These are phyloP conservation scores for Turritopsis rubra DNA, from an alignment of 30 jellyfish, hydroid and myxozoan genomes.

Conservation along the genomic window DNA sequence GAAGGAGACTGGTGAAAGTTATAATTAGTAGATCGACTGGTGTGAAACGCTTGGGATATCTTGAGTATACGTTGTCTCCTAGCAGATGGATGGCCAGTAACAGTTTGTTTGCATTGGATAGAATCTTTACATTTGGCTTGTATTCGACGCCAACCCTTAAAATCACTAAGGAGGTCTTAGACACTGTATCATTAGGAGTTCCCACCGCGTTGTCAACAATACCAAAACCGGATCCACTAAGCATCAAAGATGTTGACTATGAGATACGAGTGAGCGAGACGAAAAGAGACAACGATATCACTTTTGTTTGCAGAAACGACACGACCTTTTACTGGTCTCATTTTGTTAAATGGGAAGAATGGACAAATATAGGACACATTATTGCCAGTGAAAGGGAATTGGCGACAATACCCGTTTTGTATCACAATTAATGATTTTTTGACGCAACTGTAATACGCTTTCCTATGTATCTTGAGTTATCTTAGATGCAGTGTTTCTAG, in stretches of 20 bases:
- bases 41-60: not conserved
- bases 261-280: not conserved
- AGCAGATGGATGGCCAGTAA: not conserved
- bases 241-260: not conserved
- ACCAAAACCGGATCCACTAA: not conserved
- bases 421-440: not conserved
- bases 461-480: no score
- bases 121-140: not conserved
- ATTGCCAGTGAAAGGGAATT: not conserved
- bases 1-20: not conserved
- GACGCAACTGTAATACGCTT: no score
- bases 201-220: not conserved
- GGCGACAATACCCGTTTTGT: not conserved
- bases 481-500: no score
- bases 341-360: not conserved
- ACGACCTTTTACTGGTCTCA: not conserved
- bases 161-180: not conserved
- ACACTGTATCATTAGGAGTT: not conserved
- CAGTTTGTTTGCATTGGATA: not conserved
- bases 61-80: not conserved
- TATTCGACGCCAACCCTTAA: not conserved
- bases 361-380: not conserved
- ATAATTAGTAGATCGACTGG: not conserved
- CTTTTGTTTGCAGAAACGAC: not conserved
- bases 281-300: not conserved